These are phyloP conservation scores for Drosophila serrata DNA, from an alignment of 1,140 invertebrate genomes.

Conservation along the genomic window DNA sequence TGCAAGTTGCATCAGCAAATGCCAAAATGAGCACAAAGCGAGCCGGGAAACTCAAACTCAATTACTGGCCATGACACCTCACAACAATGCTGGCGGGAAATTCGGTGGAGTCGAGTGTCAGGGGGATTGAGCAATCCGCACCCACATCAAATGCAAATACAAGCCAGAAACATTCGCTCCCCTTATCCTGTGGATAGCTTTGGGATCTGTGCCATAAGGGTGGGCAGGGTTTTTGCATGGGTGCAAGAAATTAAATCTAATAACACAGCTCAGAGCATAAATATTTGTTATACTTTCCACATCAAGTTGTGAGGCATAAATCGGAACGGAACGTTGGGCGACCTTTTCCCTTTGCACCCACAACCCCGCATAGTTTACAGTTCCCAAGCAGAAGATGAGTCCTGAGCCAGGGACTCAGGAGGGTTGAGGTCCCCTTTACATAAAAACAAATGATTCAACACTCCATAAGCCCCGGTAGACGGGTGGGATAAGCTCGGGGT, in stretches of 20 bases:
- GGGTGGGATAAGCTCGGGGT: constrained; percentile 20
- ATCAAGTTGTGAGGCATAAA: constrained; percentile 45
- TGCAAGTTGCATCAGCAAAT: constrained; percentile 77
- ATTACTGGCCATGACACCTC: constrained; percentile 82
- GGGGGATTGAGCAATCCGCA: constrained; percentile 42
- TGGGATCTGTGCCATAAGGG: constrained; percentile 2
- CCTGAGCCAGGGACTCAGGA: too few species aligned
- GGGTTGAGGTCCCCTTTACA: constrained; percentile 36
- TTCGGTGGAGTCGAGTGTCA: constrained; percentile 2
- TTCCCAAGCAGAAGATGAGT: constrained; percentile 11
- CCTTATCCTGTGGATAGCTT: constrained; percentile 14
- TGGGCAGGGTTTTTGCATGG: constrained; percentile 62
- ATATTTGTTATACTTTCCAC: constrained; percentile 81
- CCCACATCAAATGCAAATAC: constrained; percentile 69
- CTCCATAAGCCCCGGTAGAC: constrained; percentile 44
- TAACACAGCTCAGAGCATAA: constrained; percentile 83
- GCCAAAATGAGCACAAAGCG: constrained; percentile 60
- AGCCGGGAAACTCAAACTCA: constrained; percentile 64
- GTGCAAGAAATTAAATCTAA: constrained; percentile 84
- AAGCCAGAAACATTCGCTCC: constrained; percentile 74
- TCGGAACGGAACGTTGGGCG: constrained; percentile 13
- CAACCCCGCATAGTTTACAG: constrained; percentile 60
- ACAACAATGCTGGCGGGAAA: constrained; percentile 46
- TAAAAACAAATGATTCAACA: constrained; percentile 81
- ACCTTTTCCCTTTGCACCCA: constrained; percentile 27